Conservation (phyloP, 1,140 invertebrate genomes). For the Drosophila sechellia region DNA sequence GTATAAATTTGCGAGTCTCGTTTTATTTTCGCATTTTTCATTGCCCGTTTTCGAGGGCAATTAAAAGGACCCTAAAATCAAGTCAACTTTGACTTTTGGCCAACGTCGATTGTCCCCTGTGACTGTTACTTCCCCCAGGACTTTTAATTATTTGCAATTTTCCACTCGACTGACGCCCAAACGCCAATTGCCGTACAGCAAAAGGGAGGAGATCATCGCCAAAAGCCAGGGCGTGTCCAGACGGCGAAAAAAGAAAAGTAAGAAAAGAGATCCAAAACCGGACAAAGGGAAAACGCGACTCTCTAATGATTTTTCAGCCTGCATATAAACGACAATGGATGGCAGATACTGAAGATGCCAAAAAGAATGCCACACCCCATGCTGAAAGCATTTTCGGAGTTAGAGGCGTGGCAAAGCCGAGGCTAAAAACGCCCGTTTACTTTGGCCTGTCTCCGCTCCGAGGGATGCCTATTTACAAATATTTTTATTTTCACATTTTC, state of each 20-base stretch:
- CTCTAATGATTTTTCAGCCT: constrained; percentile 48
- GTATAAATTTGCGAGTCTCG: constrained; percentile 60
- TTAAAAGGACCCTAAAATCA: constrained; percentile 71
- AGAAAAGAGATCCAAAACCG: constrained; percentile 13
- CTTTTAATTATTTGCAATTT: constrained; percentile 82
- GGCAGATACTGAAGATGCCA: neutral
- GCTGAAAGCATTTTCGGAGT: constrained; percentile 39
- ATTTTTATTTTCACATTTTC: constrained; percentile 47
- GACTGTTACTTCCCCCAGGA: constrained; percentile 20
- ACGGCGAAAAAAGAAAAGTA: neutral
- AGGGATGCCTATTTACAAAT: constrained; percentile 34
- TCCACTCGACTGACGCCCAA: constrained; percentile 62
- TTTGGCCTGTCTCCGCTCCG: constrained; percentile 19
- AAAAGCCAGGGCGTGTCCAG: constrained; percentile 51
- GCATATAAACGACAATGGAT: constrained; percentile 29
- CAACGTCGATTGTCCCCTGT: constrained; percentile 45
- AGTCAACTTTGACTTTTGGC: constrained; percentile 75
- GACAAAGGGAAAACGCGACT: constrained; percentile 37
- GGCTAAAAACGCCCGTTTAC: constrained; percentile 43
- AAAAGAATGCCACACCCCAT: constrained; percentile 7
- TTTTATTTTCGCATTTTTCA: constrained; percentile 22
- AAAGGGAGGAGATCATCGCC: constrained; percentile 42
- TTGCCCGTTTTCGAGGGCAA: constrained; percentile 47
- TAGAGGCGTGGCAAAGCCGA: constrained; percentile 34
- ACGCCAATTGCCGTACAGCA: constrained; percentile 46